Conservation (phyloP, 1,140 invertebrate species). For the Drosophila azteca region DNA sequence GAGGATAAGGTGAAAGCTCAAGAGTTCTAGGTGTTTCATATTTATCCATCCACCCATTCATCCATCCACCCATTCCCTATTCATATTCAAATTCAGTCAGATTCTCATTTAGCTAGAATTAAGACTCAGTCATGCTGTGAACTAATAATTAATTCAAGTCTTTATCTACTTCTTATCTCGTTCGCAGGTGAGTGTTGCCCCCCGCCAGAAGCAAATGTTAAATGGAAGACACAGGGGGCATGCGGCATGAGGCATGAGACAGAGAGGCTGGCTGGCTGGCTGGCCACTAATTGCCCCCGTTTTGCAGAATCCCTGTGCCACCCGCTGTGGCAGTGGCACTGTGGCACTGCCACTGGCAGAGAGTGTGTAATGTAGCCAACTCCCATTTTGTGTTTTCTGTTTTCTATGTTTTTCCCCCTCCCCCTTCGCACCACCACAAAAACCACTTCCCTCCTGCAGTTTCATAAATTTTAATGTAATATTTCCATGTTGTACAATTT, state of each 20-base stretch:
- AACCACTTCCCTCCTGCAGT: constrained; percentile 27
- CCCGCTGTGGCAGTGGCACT: too few species aligned
- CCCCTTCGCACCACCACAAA: background rate
- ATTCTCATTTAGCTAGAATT: constrained; percentile 30
- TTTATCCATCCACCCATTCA: too few species aligned
- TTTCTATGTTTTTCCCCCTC: constrained; percentile 33
- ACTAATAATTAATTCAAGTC: constrained; percentile 52
- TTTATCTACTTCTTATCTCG: constrained; percentile 41
- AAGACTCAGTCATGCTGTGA: constrained; percentile 33
- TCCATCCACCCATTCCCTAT: too few species aligned
- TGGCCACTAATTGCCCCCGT: constrained; percentile 56
- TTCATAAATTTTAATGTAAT: constrained; percentile 80
- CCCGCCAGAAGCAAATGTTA: background rate
- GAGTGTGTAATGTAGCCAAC: constrained; percentile 38
- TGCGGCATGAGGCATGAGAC: background rate
- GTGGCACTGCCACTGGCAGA: background rate
- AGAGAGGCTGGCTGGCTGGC: background rate
- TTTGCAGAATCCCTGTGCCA: constrained; percentile 33
- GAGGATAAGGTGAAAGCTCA: too few species aligned
- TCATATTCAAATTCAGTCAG: too few species aligned
- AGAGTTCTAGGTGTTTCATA: too few species aligned
- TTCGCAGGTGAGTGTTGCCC: constrained; percentile 34
- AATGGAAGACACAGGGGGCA: constrained; percentile 22
- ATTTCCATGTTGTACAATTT: constrained; percentile 75
- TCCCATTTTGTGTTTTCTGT: constrained; percentile 16